Conservation (phyloP, 2,113 vertebrate genomes). For the Chionodraco myersi region DNA sequence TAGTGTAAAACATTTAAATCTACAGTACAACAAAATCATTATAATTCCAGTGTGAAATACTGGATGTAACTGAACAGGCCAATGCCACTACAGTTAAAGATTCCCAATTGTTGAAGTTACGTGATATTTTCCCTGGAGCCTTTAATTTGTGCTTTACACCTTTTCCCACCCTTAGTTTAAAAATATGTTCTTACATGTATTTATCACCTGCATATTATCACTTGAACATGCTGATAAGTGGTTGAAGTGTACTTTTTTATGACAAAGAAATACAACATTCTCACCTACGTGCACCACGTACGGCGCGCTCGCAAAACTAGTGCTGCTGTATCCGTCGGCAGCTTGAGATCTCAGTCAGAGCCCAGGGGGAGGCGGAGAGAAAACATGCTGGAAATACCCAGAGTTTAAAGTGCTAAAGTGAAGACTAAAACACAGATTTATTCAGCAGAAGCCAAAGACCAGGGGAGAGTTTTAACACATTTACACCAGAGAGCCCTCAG, state of each 20-base stretch:
- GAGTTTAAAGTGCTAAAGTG: slow-evolving; percentile 84
- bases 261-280: slow-evolving; percentile 51
- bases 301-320: slow-evolving; percentile 37
- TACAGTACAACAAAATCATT: too few relatives aligned
- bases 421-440: slow-evolving; percentile 86
- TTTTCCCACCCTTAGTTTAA: not conserved
- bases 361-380: slow-evolving; percentile 72
- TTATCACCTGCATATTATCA: not conserved
- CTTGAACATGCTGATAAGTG: slow-evolving; percentile 17
- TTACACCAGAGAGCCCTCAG: slow-evolving; percentile 82
- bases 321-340: slow-evolving; percentile 76
- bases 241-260: slow-evolving; percentile 20
- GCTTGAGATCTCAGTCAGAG: slow-evolving; percentile 78
- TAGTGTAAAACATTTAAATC: too few relatives aligned
- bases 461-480: slow-evolving; percentile 86
- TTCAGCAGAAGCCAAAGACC: slow-evolving; percentile 86
- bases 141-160: not conserved
- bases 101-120: too few relatives aligned
- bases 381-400: slow-evolving; percentile 80
- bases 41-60: too few relatives aligned
- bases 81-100: too few relatives aligned
- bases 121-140: not conserved
- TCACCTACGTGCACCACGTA: slow-evolving; percentile 56
- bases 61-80: too few relatives aligned
- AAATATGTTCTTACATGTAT: slow-evolving; percentile 7